A percentile compares a stretch with the other conserved stretches of the same genome.
These are phyloP conservation scores for Rhabdornis inornatus DNA, from an alignment of 2,113 vertebrate genomes.

Conservation along the genomic window DNA sequence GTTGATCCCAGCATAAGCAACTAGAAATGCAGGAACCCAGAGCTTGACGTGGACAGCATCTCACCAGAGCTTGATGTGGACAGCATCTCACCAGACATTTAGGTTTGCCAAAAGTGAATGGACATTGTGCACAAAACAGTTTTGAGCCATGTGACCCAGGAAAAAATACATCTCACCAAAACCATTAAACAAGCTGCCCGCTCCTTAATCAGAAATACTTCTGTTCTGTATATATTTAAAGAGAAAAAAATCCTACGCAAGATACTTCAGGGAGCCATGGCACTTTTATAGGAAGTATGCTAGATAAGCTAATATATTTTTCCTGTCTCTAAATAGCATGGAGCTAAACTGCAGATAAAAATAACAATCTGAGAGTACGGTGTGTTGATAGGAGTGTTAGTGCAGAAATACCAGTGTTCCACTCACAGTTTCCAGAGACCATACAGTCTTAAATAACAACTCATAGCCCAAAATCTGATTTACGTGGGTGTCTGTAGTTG, in stretches of 20 bases:
- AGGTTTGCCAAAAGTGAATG: background rate
- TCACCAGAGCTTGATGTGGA: background rate
- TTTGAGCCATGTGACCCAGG: background rate
- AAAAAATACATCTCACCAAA: background rate
- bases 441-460: background rate
- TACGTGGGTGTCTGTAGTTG: background rate
- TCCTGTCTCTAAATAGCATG: background rate
- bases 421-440: background rate
- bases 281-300: background rate
- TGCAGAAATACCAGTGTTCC: background rate
- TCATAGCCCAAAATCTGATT: background rate
- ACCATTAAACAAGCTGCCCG: background rate
- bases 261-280: background rate
- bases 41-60: background rate
- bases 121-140: background rate
- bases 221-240: background rate
- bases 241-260: background rate
- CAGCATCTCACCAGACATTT: background rate
- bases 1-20: background rate
- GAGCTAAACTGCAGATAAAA: slow-evolving; percentile 3
- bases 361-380: background rate
- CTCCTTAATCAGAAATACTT: background rate
- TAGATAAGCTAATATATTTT: background rate
- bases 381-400: background rate
- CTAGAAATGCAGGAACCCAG: background rate